Evolutionary conservation across 2,113 vertebrate species (phyloP).

Genomic region (Corvus cornix): DNA sequence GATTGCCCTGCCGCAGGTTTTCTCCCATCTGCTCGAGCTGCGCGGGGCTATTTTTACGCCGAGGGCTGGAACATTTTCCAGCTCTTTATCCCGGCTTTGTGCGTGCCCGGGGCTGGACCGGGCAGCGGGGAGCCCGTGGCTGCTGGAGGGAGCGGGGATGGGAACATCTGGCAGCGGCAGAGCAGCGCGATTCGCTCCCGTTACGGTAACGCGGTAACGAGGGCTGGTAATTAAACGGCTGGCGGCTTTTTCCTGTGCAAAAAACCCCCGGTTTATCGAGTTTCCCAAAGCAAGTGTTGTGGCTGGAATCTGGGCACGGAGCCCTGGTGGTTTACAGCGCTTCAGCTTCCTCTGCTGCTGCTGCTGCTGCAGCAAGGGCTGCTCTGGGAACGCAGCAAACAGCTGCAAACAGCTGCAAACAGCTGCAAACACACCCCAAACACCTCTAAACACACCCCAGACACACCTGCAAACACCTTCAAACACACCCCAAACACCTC

Average conservation of each 20-base stretch:
- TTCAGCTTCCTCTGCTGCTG: not conserved
- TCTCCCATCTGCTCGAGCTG: not conserved
- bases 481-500: not conserved
- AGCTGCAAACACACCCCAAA: not conserved
- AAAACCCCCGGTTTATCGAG: not conserved
- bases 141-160: not conserved
- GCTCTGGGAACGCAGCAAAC: not conserved
- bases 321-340: not conserved
- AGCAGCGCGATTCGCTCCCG: not conserved
- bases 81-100: not conserved
- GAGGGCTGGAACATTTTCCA: not conserved
- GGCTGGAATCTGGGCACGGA: not conserved
- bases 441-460: not conserved
- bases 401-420: not conserved
- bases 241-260: not conserved
- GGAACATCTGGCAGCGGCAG: not conserved
- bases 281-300: not conserved
- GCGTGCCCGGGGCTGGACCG: rapidly evolving
- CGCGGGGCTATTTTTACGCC: not conserved
- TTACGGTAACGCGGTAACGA: not conserved
- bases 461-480: not conserved
- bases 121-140: not conserved
- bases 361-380: not conserved
- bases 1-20: not conserved
- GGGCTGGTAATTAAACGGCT: not conserved